Evolutionary conservation across 2,113 vertebrate species (phyloP).

Genomic region (Eulemur macaco): DNA sequence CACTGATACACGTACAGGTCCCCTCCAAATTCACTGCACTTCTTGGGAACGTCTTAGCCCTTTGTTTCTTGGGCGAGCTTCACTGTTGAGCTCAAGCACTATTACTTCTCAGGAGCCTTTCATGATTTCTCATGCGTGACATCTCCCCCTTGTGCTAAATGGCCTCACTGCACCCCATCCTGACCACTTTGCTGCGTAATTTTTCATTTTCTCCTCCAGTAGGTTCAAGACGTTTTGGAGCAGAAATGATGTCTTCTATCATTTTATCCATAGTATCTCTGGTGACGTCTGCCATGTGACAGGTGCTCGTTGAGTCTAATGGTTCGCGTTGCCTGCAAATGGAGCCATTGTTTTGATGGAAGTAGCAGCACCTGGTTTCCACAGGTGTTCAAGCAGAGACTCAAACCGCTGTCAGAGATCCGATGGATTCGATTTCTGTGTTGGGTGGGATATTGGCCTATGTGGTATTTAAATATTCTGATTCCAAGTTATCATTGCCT

Average conservation of each 20-base stretch:
- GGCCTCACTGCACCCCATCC: neutral
- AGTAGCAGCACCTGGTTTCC: neutral
- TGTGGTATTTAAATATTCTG: neutral
- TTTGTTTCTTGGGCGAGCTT: neutral
- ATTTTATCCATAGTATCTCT: neutral
- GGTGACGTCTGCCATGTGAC: neutral
- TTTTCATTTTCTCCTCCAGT: neutral
- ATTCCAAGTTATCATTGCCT: slow-evolving; percentile 10
- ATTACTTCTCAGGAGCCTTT: neutral
- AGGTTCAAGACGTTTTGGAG: neutral
- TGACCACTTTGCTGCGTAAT: neutral
- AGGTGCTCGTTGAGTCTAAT: neutral
- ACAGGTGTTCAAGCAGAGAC: no score
- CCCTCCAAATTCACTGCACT: neutral
- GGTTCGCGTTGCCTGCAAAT: neutral
- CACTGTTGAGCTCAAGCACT: neutral
- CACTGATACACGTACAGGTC: no score
- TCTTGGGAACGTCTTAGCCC: neutral
- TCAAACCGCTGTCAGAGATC: neutral
- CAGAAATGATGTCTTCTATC: neutral
- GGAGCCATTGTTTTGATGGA: no score
- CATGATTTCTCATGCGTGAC: neutral
- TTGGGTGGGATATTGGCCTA: neutral
- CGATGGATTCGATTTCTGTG: neutral
- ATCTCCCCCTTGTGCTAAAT: neutral